A percentile compares a stretch with the other conserved stretches of the same genome.
Evolutionary conservation across 1,140 invertebrate species (phyloP).

Genomic region (Achroia grisella): DNA sequence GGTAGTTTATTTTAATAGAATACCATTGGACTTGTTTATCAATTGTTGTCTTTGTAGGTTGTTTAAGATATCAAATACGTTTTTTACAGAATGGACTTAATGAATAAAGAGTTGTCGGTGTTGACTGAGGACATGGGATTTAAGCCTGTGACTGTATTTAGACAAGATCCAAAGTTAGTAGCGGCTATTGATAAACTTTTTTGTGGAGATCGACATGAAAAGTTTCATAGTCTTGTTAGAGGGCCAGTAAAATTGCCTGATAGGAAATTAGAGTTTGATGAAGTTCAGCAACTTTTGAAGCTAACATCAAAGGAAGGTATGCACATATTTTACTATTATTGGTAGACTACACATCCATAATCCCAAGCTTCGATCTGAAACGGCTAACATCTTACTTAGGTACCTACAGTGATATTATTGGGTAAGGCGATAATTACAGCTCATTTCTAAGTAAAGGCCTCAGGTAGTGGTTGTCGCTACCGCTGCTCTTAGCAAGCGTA

Average conservation of each 20-base stretch:
- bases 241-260: slow-evolving; percentile 30
- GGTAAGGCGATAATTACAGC: too few relatives aligned
- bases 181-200: slow-evolving; percentile 50
- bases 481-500: too few relatives aligned
- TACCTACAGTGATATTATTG: too few relatives aligned
- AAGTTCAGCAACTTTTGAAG: slow-evolving; percentile 46
- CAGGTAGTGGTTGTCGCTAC: too few relatives aligned
- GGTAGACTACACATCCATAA: too few relatives aligned
- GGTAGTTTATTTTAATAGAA: slow-evolving; percentile 55
- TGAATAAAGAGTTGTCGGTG: slow-evolving; percentile 42
- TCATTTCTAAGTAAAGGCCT: too few relatives aligned
- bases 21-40: slow-evolving; percentile 51
- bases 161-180: slow-evolving; percentile 44
- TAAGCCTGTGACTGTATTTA: slow-evolving; percentile 25
- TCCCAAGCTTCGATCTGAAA: too few relatives aligned
- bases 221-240: slow-evolving; percentile 5
- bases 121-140: slow-evolving; percentile 31
- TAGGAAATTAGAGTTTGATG: slow-evolving; percentile 43
- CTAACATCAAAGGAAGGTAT: not conserved
- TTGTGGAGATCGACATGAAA: slow-evolving; percentile 2
- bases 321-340: too few relatives aligned
- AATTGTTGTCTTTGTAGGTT: slow-evolving; percentile 44
- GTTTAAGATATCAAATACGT: slow-evolving; percentile 26
- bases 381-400: too few relatives aligned
- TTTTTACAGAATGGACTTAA: slow-evolving; percentile 49